A percentile compares a stretch with the other conserved stretches of the same genome.
These are phyloP conservation scores for Sipunculus nudus DNA, from an alignment of 2,888 invertebrate species.

Conservation along the genomic window DNA sequence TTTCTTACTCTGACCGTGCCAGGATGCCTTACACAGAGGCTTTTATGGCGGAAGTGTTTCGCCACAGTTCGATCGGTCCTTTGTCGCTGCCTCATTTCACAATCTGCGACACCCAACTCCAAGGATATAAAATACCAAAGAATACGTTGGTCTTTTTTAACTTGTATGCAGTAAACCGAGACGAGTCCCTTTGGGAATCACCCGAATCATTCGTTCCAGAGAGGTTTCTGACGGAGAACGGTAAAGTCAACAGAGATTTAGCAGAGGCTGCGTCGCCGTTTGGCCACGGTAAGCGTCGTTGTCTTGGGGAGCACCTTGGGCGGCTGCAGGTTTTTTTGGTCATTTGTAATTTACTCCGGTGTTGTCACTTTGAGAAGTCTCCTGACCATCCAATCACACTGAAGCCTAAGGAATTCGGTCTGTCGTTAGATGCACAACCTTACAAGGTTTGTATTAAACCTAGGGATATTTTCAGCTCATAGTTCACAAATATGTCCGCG, in stretches of 20 bases:
- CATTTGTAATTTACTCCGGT: slow-evolving; percentile 2
- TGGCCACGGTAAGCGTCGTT: slow-evolving; percentile 8
- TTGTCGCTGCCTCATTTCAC: slow-evolving; percentile 58
- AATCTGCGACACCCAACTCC: slow-evolving; percentile 36
- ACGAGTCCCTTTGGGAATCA: slow-evolving; percentile 45
- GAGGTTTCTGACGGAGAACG: no score
- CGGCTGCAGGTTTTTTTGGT: slow-evolving; percentile 5
- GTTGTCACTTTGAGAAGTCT: slow-evolving; percentile 10
- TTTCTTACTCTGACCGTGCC: slow-evolving; percentile 42
- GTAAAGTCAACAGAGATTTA: not conserved
- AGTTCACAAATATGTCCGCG: no score
- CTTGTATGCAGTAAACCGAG: slow-evolving; percentile 53
- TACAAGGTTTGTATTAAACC: no score
- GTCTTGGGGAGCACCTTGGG: slow-evolving; percentile 17
- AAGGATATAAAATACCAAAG: slow-evolving; percentile 44
- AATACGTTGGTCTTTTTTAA: slow-evolving; percentile 53
- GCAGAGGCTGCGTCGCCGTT: not conserved
- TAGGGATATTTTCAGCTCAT: no score
- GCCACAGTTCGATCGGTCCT: slow-evolving; percentile 53
- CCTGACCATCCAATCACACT: no score
- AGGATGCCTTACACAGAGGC: slow-evolving; percentile 52
- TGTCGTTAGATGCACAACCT: no score
- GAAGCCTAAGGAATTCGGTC: no score
- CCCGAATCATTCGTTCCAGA: slow-evolving; percentile 51
- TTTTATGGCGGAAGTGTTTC: slow-evolving; percentile 48